Evolutionary conservation across 2,888 invertebrate genomes (phyloP), one percentile per base, ranked within the genome.

Genomic region (Polymixis flavicincta): DNA sequence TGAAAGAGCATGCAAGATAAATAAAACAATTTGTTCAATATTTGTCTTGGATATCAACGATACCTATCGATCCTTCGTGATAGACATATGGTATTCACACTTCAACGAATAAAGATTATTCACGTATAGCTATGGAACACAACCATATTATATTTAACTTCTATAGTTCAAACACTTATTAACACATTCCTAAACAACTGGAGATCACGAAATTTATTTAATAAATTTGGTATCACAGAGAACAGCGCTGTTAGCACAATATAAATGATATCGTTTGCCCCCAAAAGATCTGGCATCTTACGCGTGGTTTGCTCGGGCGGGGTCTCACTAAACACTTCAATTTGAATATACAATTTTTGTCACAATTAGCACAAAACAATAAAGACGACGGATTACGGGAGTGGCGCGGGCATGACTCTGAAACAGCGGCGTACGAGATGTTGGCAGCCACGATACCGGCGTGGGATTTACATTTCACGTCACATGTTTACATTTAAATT

Each of bases 381-480:
- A 89, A 90, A 91, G 88, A 91, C 92, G 88, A 90, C 89, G 87
- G 88, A 87, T 87, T 87, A 85, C 87, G 88, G 80, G 83, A 81
- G 85, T 88, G 87, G 85, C 89, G 84, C 89, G 89, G 89, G 81
- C 74, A 78, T 85, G 87, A 92, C 90, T 92, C 86, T 52, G 80
- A 89, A 90, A 88, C 83, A 87, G 88, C 92, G 91, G 87, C 96
- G 95, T 93, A 94, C 88, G 93, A 94, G 85, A 90, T 92, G 92
- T 95, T 96, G 96, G 96, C 96, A 96, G 86, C 85, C 71, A 75
- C 73, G 71, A 71, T 81, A 78, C 86, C 85, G 82, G 92, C 92
- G 93, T 92, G 92, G 93, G 93, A 91, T 89, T 91, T 79, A 85
- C 82, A 87, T 84, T 76, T 83, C 76, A 86, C 90, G 91, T 90